phyloP scores from a whole-genome alignment of 2,888 invertebrate genomes.

The Willowsia nigromaculata region DNA sequence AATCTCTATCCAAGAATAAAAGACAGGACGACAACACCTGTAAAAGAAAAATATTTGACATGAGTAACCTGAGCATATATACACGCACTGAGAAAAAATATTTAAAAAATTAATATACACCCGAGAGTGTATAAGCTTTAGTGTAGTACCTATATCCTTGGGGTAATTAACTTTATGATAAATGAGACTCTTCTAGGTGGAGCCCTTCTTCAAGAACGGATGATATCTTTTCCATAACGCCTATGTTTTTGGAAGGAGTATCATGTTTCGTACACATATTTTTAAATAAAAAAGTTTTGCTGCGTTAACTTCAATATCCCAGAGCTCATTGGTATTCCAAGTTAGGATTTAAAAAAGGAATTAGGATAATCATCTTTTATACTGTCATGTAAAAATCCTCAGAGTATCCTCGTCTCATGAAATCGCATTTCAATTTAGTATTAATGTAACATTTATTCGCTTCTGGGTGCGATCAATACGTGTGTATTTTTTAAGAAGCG shows the following conservation, averaged over 20 bases:
- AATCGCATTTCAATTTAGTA: neutral
- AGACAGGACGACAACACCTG: conserved; percentile 1
- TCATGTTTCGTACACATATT: neutral
- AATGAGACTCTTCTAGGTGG: conserved; percentile 75
- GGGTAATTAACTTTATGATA: conserved; percentile 77
- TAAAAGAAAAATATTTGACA: neutral
- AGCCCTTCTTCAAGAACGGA: conserved; percentile 47
- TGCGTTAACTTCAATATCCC: neutral
- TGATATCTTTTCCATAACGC: conserved; percentile 15
- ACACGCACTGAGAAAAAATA: neutral
- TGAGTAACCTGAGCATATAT: conserved; percentile 16
- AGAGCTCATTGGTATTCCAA: conserved; percentile 36
- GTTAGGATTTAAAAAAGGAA: conserved; percentile 28
- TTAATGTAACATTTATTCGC: neutral
- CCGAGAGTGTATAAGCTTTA: neutral
- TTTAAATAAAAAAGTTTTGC: neutral
- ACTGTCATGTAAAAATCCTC: conserved; percentile 24
- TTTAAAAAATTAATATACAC: conserved; percentile 9
- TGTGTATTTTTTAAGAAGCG: neutral
- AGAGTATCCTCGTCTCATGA: neutral
- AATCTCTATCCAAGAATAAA: neutral
- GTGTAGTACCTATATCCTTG: neutral
- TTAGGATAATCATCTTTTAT: conserved; percentile 39
- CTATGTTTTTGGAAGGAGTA: neutral
- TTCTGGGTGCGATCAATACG: conserved; percentile 4